Evolutionary conservation across 2,113 vertebrate genomes (phyloP).

Genomic region (Trematomus loennbergii): DNA sequence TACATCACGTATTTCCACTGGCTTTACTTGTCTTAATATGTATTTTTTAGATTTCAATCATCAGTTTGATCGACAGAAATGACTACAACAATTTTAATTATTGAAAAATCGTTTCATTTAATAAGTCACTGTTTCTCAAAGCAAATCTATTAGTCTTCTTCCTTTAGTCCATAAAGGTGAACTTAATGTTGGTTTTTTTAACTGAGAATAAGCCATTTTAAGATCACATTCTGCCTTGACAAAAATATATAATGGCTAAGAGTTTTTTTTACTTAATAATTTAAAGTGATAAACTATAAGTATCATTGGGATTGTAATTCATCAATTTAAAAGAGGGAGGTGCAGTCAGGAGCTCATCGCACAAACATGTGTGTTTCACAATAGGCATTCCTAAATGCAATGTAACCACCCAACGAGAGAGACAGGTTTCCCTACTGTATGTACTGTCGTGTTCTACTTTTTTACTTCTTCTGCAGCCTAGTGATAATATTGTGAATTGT

Average conservation of each 20-base stretch:
- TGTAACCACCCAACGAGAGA: not conserved
- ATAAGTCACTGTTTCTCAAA: too few relatives aligned
- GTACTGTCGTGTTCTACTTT: not conserved
- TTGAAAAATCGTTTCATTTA: too few relatives aligned
- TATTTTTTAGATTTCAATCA: not conserved
- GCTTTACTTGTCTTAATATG: not conserved
- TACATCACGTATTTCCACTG: not conserved
- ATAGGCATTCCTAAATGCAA: not conserved
- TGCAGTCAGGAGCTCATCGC: not conserved
- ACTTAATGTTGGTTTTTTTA: too few relatives aligned
- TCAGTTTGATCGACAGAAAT: not conserved
- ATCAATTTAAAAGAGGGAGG: not conserved
- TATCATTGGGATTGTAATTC: too few relatives aligned
- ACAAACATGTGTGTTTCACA: not conserved
- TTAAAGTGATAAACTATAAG: not conserved
- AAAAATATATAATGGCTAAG: not conserved
- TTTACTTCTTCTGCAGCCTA: too few relatives aligned
- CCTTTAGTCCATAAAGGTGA: too few relatives aligned
- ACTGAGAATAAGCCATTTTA: not conserved
- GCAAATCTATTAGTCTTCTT: too few relatives aligned
- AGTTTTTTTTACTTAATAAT: not conserved
- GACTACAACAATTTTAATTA: too few relatives aligned
- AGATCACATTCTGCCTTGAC: not conserved
- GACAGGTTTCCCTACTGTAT: not conserved
- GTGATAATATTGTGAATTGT: not conserved